Evolutionary conservation across 2,113 vertebrate species (phyloP), one percentile per base, ranked within the genome.

Genomic region (Rhabdomys dilectus): DNA sequence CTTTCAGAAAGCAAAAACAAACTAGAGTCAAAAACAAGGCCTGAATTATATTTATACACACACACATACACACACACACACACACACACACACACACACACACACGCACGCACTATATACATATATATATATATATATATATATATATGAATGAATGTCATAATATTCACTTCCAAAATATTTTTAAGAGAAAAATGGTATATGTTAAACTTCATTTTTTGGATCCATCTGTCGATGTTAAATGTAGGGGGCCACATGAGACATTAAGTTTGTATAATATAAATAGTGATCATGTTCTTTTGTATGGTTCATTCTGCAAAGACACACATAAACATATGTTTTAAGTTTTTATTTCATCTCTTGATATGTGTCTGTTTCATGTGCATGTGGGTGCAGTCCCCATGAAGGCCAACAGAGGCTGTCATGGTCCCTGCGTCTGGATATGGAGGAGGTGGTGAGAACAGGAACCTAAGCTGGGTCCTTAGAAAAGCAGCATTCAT

Each of bases 151-250:
- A n/a, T n/a, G n/a, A n/a, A n/a, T n/a, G n/a, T n/a, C n/a, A n/a
- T n/a, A n/a, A n/a, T n/a, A n/a, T 64, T 92, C 29, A 87, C 60
- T 91, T 88, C 76, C 76, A 78, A 89, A 64, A 34, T 51, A 62
- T 36, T 78, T 94, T 89, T 91, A 22, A 22, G 16, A 26, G n/a
- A 70, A 5, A 31, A 90, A 48, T 80, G 1, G 16, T 62, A 78
- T 87, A 31, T 88, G 29, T 56, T 26, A 95, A 36, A n/a, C 22
- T 34, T 68, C 42, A 48, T 53, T 85, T 96, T 36, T 26, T 84
- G 76, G 77, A 76, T 39, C 68, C 15, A 12, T 56, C 73, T 94
- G 6, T 89, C 34, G 34, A 73, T 95, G 24, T 17, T 93, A 66
- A 39, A 39, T 76, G 6, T 64, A n/a, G 7, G 26, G 77, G 77